phyloP scores from a whole-genome alignment of 92 coral and sea anemone genomes.

The Epizoanthus fatuus region DNA sequence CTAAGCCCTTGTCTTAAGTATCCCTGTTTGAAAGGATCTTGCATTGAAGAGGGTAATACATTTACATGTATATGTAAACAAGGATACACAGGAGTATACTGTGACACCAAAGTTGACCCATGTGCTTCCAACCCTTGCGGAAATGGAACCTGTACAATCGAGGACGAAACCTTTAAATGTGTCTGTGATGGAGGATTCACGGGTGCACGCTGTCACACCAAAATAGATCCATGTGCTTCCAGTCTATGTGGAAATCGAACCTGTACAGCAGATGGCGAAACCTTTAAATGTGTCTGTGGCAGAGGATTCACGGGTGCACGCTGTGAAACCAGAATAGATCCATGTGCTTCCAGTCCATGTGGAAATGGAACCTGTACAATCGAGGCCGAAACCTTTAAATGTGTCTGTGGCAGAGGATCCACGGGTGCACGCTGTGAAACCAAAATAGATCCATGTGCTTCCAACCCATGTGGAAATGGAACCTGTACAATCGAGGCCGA shows the following conservation, averaged over 20 bases:
- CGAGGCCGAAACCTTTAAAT: conserved; percentile 25
- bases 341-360: conserved; percentile 52
- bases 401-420: conserved; percentile 65
- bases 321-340: conserved; percentile 29
- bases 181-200: conserved; percentile 60
- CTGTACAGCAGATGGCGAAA: not conserved
- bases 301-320: conserved; percentile 49
- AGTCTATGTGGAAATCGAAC: conserved; percentile 57
- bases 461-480: conserved; percentile 69
- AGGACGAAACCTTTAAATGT: conserved; percentile 65
- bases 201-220: conserved; percentile 68
- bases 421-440: conserved; percentile 60
- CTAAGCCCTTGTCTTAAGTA: conserved; percentile 36
- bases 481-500: conserved; percentile 31
- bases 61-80: conserved; percentile 35
- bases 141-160: conserved; percentile 63
- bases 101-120: conserved; percentile 50
- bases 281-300: too few species aligned
- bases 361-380: conserved; percentile 59
- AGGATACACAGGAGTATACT: conserved; percentile 75
- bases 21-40: conserved; percentile 52
- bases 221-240: conserved; percentile 64
- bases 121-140: conserved; percentile 73
- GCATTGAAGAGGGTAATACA: conserved; percentile 31
- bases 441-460: conserved; percentile 48